A percentile compares a stretch with the other conserved stretches of the same genome.
These are phyloP conservation scores for Umimayanthus chanpuru DNA, from an alignment of 92 coral and sea anemone genomes.

Conservation along the genomic window DNA sequence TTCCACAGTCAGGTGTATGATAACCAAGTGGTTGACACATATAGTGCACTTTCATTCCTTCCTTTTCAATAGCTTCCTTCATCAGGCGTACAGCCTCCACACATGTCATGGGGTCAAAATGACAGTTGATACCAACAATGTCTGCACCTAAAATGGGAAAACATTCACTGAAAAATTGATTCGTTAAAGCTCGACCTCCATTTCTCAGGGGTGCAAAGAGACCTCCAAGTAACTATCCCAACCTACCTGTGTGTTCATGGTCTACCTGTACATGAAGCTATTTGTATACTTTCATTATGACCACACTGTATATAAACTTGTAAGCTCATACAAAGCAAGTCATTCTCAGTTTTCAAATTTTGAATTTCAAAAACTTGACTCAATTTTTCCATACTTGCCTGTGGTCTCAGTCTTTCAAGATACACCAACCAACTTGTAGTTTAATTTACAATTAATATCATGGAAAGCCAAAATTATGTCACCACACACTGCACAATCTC, in stretches of 20 bases:
- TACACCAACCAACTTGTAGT: too few relatives aligned
- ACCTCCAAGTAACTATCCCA: neutral
- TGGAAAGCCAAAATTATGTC: too few relatives aligned
- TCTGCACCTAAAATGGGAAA: constrained; percentile 79
- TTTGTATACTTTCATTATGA: too few relatives aligned
- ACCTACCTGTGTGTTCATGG: neutral
- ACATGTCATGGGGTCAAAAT: constrained; percentile 83
- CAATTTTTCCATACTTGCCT: too few relatives aligned
- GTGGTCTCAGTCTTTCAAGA: too few relatives aligned
- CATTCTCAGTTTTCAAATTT: too few relatives aligned
- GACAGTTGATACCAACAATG: constrained; percentile 92
- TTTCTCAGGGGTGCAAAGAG: neutral
- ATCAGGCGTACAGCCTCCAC: constrained; percentile 79
- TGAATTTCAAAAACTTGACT: too few relatives aligned
- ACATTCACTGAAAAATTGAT: neutral
- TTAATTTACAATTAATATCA: too few relatives aligned
- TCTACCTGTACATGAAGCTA: too few relatives aligned
- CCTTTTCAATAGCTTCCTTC: constrained; percentile 92
- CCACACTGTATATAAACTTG: too few relatives aligned
- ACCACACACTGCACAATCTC: too few relatives aligned
- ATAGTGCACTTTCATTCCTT: constrained; percentile 85
- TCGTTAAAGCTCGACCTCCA: neutral
- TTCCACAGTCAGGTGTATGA: constrained; percentile 89
- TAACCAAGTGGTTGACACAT: constrained; percentile 94
- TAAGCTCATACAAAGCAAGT: too few relatives aligned